These are phyloP conservation scores for Sarcophaga carnaria DNA, from an alignment of 2,888 invertebrate genomes.

Conservation along the genomic window DNA sequence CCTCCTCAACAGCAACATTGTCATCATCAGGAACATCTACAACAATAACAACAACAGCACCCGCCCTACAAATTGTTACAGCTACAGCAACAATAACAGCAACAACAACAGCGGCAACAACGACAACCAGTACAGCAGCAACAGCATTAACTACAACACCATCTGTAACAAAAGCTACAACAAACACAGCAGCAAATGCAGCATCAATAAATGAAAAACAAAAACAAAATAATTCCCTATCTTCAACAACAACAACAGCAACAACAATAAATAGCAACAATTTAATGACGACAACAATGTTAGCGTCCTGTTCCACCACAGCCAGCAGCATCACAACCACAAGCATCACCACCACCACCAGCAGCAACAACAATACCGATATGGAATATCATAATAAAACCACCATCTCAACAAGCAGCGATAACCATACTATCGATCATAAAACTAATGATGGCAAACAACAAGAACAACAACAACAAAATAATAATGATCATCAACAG, in stretches of 20 bases:
- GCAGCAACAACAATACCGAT: constrained; percentile 32
- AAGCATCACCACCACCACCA: constrained; percentile 5
- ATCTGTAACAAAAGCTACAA: neutral
- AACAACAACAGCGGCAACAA: neutral
- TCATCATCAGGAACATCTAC: constrained; percentile 12
- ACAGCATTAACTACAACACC: neutral
- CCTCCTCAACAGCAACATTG: constrained; percentile 20
- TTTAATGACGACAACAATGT: constrained; percentile 10
- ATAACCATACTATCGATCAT: constrained; percentile 54
- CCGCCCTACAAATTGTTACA: no score
- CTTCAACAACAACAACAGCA: constrained; percentile 17
- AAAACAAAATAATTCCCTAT: neutral
- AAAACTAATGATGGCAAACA: constrained; percentile 41
- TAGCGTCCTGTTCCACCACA: constrained; percentile 10
- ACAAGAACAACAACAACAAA: neutral
- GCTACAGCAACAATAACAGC: constrained; percentile 33
- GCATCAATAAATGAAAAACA: constrained; percentile 9
- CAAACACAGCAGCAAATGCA: constrained; percentile 27
- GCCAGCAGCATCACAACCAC: constrained; percentile 16
- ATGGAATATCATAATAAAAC: constrained; percentile 17
- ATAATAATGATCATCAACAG: constrained; percentile 6
- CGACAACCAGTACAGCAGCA: constrained; percentile 17
- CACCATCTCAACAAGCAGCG: neutral
- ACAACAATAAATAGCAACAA: constrained; percentile 46
- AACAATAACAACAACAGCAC: constrained; percentile 9